Percentiles rank a stretch among this genome's conserved stretches.
Evolutionary conservation across 2,797 vertebrate genomes (phyloP).

Genomic region (Cirrhinus molitorella): DNA sequence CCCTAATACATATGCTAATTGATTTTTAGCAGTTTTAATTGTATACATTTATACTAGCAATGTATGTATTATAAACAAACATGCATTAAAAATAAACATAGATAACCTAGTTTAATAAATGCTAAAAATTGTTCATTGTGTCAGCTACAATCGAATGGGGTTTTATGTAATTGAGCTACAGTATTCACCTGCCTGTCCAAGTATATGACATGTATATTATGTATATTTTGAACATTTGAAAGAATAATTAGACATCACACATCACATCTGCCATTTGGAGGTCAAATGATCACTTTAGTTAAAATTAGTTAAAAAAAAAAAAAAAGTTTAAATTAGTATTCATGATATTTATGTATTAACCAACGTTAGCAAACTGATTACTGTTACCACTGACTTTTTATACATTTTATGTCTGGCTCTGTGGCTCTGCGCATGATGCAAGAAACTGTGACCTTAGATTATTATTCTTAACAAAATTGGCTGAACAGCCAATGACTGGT

Average conservation of each 20-base stretch:
- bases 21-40: neutral
- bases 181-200: neutral
- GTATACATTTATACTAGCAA: neutral
- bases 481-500: conserved; percentile 51
- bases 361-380: neutral
- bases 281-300: neutral
- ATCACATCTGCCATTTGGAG: neutral
- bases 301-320: neutral
- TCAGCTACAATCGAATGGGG: neutral
- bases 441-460: neutral
- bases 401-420: neutral
- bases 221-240: neutral
- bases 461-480: neutral
- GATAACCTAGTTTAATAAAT: neutral
- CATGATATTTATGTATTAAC: neutral
- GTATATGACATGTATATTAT: neutral
- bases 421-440: neutral
- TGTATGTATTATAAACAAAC: neutral
- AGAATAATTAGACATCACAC: neutral
- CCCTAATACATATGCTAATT: neutral
- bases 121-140: neutral
- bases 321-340: neutral
- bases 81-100: neutral
- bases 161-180: neutral
- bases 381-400: neutral